Base-by-base conservation (phyloP, 64 coral and sea anemone genomes). In the Montipora capricornis region DNA sequence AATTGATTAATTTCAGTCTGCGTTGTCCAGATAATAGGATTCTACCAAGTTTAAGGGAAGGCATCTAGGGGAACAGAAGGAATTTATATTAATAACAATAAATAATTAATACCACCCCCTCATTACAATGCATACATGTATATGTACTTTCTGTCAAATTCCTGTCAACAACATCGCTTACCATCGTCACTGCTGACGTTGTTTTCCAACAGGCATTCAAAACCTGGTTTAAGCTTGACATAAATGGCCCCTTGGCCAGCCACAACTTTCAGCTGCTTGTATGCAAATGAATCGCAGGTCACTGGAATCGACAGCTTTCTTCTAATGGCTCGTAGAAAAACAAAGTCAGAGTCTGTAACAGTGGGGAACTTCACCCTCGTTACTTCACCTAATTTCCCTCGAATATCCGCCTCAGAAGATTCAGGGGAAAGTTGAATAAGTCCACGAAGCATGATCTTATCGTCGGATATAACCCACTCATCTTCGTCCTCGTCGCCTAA, bases 171-270 rank as follows among this genome's bases (percentile, higher is more conserved):
- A 17, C 15, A 68, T 68, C 64, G 64, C 64, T 68, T 68, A 68
- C 64, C 64, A 68, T 68, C 64, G 4, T 68, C 64, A 68, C 64
- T 68, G 9, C 64, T 90, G 53, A 44, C 76, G 51, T 80, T 29
- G n/a, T 76, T 77, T n/a, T 53, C 55, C 68, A 90, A 80, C 57
- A 90, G 57, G 89, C 89, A 90, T 80, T 90, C 89, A 77, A 90
- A 80, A 19, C 77, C 89, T 80, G 75, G 76, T 90, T 90, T 90
- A 44, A 80, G 55, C 47, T 90, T 90, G 55, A 90, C 89, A 74
- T 57, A 57, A 57, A 57, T 5, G 52, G 52, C 26, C 26, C 26
- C 26, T 29, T 87, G 83, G 29, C 83, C 83, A 60, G 83, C 83
- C 16, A 89, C 22, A 74, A 89, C 70, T 76, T 89, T 76, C 44